Base-by-base conservation (phyloP, 2,888 invertebrate species). In the Athripsodes cinereus region DNA sequence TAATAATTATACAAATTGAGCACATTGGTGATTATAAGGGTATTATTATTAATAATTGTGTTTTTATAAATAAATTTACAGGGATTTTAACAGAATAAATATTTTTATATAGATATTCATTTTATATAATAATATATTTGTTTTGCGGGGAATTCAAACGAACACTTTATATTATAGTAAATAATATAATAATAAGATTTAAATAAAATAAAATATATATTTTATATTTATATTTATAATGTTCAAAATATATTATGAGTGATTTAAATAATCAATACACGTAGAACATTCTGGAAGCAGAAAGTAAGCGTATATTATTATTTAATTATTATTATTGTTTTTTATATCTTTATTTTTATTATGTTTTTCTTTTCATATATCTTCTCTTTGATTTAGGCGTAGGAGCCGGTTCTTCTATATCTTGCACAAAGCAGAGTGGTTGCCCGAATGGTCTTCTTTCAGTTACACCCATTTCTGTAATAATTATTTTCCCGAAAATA, bases 361-460 rank as follows among this genome's bases (percentile, higher is more conserved):
- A 60, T 60, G 61, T 52, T 61, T 61, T 62, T 61, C 59, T 64
- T 59, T 60, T 57, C 46, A 60, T 44, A 47, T 40, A 40, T 16
- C 53, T 62, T 55, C 74, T 74, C 68, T 76, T 72, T 71, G 76
- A 75, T 72, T 78, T 76, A 70, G 78, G 76, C 64, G 78, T 75
- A 67, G 78, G 76, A 69, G 78, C 77, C 65, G 75, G 76, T 69
- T 78, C 78, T 67, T 78, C 78, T 67, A 79, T 78, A 69, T 80
- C 79, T 67, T 79, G 79, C 52, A 78, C 72, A 72, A 86, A 80
- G 80, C 88, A 86, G 73, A 91, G 79, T 62, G 91, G 90, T 72
- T 90, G 89, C 70, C 90, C 90, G 71, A 88, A 88, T 63, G 88
- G 85, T 73, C 88, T 81, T 66, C 82, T 82, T 66, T 81, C 81